phyloP scores from a whole-genome alignment of 2,797 vertebrate genomes.

The Atherinosoma microstoma region DNA sequence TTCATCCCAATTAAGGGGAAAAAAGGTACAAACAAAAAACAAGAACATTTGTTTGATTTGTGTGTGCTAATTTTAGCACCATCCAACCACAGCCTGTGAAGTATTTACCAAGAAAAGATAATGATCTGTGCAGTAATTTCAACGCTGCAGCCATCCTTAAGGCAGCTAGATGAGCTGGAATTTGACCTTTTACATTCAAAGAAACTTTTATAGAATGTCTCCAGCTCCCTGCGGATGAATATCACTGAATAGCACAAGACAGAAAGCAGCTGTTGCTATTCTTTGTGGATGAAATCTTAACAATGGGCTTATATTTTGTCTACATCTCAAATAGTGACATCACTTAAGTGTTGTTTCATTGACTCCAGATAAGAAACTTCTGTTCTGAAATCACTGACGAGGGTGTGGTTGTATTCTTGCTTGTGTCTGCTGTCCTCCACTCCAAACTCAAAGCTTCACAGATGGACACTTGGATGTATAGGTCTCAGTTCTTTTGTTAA shows the following conservation, averaged over 20 bases:
- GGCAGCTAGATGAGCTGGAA: background rate
- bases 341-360: constrained; percentile 6
- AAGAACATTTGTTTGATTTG: background rate
- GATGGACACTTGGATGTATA: background rate
- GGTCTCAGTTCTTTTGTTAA: constrained; percentile 1
- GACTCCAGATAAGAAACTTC: constrained; percentile 8
- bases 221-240: background rate
- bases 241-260: constrained; percentile 2
- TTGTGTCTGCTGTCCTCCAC: background rate
- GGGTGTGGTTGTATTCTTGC: background rate
- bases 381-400: constrained; percentile 6
- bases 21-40: background rate
- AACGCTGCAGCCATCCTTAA: background rate
- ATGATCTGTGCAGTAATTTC: constrained; percentile 20
- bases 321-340: constrained; percentile 2
- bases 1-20: background rate
- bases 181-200: constrained; percentile 36
- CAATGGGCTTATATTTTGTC: background rate
- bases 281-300: background rate
- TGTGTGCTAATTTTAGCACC: constrained; percentile 3
- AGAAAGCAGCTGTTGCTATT: constrained; percentile 19
- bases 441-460: constrained; percentile 2
- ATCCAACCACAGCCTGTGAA: constrained; percentile 5
- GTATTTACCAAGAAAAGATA: constrained; percentile 19
- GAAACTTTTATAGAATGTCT: constrained; percentile 7